Percentiles rank a stretch among this genome's conserved stretches.
These are phyloP conservation scores for Prinia subflava DNA, from an alignment of 2,113 vertebrate genomes.

Conservation along the genomic window DNA sequence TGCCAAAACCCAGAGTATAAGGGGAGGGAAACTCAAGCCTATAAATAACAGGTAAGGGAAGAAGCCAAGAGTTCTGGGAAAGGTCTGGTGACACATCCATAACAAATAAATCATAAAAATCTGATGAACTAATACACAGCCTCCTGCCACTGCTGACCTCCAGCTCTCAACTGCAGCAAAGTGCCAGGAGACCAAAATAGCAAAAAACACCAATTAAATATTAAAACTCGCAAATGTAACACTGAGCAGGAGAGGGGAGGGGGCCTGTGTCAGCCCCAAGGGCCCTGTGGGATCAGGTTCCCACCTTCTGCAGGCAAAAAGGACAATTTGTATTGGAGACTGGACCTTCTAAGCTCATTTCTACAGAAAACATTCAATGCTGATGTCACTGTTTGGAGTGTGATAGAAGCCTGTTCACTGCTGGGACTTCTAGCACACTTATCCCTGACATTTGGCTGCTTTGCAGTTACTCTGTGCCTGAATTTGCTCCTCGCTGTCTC, in stretches of 20 bases:
- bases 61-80: background rate
- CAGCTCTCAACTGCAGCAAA: background rate
- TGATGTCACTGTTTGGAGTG: slow-evolving; percentile 17
- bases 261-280: background rate
- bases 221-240: slow-evolving; percentile 22
- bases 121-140: background rate
- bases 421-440: background rate
- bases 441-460: background rate
- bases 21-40: background rate
- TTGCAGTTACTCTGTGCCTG: background rate
- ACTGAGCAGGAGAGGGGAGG: background rate
- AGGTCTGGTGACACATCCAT: background rate
- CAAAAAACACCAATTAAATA: slow-evolving; percentile 10
- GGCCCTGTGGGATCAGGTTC: background rate
- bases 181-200: background rate
- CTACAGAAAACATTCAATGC: background rate
- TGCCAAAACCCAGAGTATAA: background rate
- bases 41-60: background rate
- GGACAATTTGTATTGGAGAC: background rate
- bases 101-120: background rate
- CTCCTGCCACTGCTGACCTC: background rate
- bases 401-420: background rate
- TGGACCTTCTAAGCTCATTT: slow-evolving; percentile 13
- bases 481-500: background rate
- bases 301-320: slow-evolving; percentile 10